Conservation (phyloP, 2,888 invertebrate genomes). For the Amiota minor region DNA sequence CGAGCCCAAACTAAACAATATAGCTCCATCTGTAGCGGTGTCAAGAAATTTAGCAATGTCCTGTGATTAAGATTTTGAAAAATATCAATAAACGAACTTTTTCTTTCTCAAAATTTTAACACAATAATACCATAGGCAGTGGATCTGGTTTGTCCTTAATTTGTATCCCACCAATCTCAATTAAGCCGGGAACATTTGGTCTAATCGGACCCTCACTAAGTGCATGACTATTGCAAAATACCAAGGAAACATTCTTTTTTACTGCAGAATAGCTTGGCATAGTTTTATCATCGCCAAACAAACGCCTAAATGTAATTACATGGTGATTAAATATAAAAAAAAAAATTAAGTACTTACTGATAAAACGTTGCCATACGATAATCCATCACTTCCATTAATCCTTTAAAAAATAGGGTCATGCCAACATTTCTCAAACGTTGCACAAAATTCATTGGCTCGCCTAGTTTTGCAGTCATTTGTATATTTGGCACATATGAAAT, state of each 20-base stretch:
- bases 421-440: constrained; percentile 55
- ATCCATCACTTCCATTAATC: constrained; percentile 36
- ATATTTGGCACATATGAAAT: constrained; percentile 59
- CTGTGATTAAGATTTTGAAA: constrained; percentile 41
- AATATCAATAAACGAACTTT: too few relatives aligned
- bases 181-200: constrained; percentile 66
- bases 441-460: constrained; percentile 52
- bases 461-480: constrained; percentile 42
- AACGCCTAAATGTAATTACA: constrained; percentile 33
- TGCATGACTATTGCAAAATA: constrained; percentile 64
- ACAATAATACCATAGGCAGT: constrained; percentile 61
- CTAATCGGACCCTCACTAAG: constrained; percentile 67
- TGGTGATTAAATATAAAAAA: neutral
- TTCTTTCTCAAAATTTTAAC: too few relatives aligned
- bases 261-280: constrained; percentile 59
- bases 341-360: constrained; percentile 48
- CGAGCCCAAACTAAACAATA: constrained; percentile 74
- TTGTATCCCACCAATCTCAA: constrained; percentile 72
- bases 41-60: constrained; percentile 70
- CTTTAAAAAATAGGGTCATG: constrained; percentile 33
- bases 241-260: constrained; percentile 65
- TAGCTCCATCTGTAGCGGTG: constrained; percentile 72
- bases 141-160: constrained; percentile 65
- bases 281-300: constrained; percentile 43
- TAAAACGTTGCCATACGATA: constrained; percentile 47